Evolutionary conservation across 2,888 invertebrate genomes (phyloP).

Genomic region (Pseudoips prasinana): DNA sequence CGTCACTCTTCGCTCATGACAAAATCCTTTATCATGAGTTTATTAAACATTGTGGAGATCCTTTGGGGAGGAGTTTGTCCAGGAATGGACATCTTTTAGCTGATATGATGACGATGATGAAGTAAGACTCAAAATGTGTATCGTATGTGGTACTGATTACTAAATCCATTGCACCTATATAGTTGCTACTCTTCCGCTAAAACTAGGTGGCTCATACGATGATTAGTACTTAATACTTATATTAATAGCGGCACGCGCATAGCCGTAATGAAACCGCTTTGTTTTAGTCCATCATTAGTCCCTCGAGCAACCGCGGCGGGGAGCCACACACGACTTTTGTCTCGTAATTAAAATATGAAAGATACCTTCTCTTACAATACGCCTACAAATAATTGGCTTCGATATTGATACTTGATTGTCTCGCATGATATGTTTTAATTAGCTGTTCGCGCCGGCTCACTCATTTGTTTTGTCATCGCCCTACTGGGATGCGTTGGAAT

Average conservation of each 20-base stretch:
- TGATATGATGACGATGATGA: too few relatives aligned
- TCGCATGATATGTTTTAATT: slow-evolving; percentile 36
- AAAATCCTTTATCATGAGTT: too few relatives aligned
- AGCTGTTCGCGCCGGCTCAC: slow-evolving; percentile 31
- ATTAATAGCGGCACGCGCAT: slow-evolving; percentile 6
- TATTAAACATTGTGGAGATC: too few relatives aligned
- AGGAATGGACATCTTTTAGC: too few relatives aligned
- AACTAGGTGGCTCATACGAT: too few relatives aligned
- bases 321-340: slow-evolving; percentile 61
- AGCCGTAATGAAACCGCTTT: slow-evolving; percentile 49
- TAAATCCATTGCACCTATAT: too few relatives aligned
- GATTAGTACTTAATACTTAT: too few relatives aligned
- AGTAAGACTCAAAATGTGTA: too few relatives aligned
- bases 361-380: slow-evolving; percentile 44
- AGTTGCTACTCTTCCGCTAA: too few relatives aligned
- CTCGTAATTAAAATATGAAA: slow-evolving; percentile 71
- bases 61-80: too few relatives aligned
- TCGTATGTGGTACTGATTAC: too few relatives aligned
- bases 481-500: slow-evolving; percentile 28
- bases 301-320: slow-evolving; percentile 52
- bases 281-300: slow-evolving; percentile 55
- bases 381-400: slow-evolving; percentile 52
- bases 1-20: too few relatives aligned
- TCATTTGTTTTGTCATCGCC: slow-evolving; percentile 27
- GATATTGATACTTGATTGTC: slow-evolving; percentile 48